Evolutionary conservation across 2,888 invertebrate species (phyloP).

Genomic region (Sisyra terminalis): DNA sequence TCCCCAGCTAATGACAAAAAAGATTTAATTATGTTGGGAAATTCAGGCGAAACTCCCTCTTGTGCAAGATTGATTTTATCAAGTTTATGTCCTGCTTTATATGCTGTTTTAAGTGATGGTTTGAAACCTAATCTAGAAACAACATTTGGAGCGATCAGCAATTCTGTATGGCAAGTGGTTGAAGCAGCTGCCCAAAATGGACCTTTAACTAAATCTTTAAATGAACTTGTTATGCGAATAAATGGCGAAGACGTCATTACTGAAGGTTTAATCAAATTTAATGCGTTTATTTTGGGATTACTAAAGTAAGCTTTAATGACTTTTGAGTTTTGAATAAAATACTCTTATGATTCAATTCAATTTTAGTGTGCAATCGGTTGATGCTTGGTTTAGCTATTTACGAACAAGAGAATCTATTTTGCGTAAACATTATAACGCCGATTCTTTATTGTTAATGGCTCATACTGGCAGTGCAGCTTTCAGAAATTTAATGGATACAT

Average conservation of each 20-base stretch:
- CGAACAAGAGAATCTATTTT: constrained; percentile 69
- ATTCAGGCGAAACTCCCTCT: constrained; percentile 40
- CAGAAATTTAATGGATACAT: constrained; percentile 48
- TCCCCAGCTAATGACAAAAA: constrained; percentile 44
- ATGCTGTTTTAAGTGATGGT: constrained; percentile 71
- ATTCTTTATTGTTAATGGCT: constrained; percentile 50
- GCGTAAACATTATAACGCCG: constrained; percentile 60
- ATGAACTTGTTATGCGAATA: constrained; percentile 67
- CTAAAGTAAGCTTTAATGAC: constrained; percentile 48
- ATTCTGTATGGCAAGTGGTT: constrained; percentile 81
- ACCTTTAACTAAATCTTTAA: constrained; percentile 65
- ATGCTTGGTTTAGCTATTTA: constrained; percentile 79
- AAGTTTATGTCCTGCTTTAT: constrained; percentile 67
- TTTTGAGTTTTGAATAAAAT: background rate
- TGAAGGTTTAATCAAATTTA: constrained; percentile 74
- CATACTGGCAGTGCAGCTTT: constrained; percentile 42
- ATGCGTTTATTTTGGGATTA: constrained; percentile 74
- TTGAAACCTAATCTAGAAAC: constrained; percentile 65
- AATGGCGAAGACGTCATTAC: constrained; percentile 69
- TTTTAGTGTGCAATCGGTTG: constrained; percentile 63
- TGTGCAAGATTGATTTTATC: constrained; percentile 59
- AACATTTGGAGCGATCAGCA: constrained; percentile 69
- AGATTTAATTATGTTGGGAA: constrained; percentile 39
- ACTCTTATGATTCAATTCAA: constrained; percentile 8
- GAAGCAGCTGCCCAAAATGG: constrained; percentile 79